These are phyloP conservation scores for Episyrphus balteatus DNA, from an alignment of 1,140 invertebrate species.

Conservation along the genomic window DNA sequence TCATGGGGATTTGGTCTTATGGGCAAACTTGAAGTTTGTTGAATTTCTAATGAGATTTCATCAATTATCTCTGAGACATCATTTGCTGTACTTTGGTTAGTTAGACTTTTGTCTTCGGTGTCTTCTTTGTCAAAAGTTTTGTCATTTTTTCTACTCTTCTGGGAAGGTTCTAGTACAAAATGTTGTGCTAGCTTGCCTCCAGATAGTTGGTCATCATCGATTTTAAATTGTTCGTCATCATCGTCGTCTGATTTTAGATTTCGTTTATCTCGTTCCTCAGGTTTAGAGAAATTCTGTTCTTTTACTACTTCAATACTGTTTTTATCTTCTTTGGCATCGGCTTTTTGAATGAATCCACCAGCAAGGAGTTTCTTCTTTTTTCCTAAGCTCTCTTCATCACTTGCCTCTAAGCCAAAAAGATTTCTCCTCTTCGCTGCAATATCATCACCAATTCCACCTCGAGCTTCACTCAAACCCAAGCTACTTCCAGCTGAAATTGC, in stretches of 20 bases:
- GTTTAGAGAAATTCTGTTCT: not conserved
- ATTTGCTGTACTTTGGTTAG: slow-evolving; percentile 28
- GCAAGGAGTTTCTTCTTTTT: not conserved
- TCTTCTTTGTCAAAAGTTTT: slow-evolving; percentile 11
- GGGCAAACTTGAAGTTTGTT: too few relatives aligned
- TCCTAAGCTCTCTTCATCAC: not conserved
- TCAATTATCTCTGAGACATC: slow-evolving; percentile 31
- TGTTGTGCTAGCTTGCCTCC: slow-evolving; percentile 29
- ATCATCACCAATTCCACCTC: slow-evolving; percentile 12
- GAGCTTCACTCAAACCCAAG: slow-evolving; percentile 14
- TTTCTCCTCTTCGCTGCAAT: not conserved
- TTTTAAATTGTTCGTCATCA: slow-evolving; percentile 15
- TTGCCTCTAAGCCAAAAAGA: not conserved
- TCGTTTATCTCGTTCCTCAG: slow-evolving; percentile 3
- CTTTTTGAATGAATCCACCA: not conserved
- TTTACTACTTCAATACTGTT: not conserved
- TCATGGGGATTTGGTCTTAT: not conserved
- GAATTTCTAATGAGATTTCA: slow-evolving; percentile 5
- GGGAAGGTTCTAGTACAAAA: slow-evolving; percentile 13
- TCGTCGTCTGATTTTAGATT: slow-evolving; percentile 15
- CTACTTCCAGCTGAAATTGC: slow-evolving; percentile 21
- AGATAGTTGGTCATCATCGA: slow-evolving; percentile 27
- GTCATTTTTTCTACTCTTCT: slow-evolving; percentile 10
- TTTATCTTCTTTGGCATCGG: not conserved
- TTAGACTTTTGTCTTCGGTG: slow-evolving; percentile 15